Conservation (phyloP, 2,113 vertebrate genomes). For the Eleginops maclovinus region DNA sequence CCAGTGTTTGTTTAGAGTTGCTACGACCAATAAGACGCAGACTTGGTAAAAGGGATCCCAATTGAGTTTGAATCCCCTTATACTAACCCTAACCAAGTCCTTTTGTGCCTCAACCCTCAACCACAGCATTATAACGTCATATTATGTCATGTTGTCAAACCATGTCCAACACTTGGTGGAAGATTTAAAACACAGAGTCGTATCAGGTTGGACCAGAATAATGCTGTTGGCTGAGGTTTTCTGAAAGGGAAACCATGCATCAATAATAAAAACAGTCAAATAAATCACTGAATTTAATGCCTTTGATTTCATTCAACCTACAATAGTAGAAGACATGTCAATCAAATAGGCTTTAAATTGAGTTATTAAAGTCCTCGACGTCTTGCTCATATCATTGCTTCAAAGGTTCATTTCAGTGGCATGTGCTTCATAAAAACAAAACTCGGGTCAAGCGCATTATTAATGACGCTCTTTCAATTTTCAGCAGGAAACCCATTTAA, state of each 20-base stretch:
- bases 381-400: constrained; percentile 46
- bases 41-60: too few relatives aligned
- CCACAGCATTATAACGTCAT: not conserved
- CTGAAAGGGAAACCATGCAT: not conserved
- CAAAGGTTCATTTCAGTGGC: constrained; percentile 47
- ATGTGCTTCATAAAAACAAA: constrained; percentile 44
- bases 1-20: too few relatives aligned
- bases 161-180: too few relatives aligned
- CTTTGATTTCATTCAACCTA: not conserved
- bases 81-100: not conserved
- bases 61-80: too few relatives aligned
- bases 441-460: constrained; percentile 53
- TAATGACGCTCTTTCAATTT: constrained; percentile 69
- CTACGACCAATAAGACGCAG: too few relatives aligned
- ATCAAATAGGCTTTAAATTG: constrained; percentile 30
- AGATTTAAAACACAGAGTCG: too few relatives aligned
- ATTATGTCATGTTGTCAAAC: too few relatives aligned
- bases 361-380: constrained; percentile 6
- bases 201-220: not conserved
- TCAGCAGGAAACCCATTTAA: constrained; percentile 67
- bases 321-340: not conserved
- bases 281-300: not conserved
- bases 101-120: not conserved
- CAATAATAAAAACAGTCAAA: not conserved
- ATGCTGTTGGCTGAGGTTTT: not conserved